These are phyloP conservation scores for Drosophila parthenogenetica DNA, from an alignment of 2,888 invertebrate species.

Conservation along the genomic window DNA sequence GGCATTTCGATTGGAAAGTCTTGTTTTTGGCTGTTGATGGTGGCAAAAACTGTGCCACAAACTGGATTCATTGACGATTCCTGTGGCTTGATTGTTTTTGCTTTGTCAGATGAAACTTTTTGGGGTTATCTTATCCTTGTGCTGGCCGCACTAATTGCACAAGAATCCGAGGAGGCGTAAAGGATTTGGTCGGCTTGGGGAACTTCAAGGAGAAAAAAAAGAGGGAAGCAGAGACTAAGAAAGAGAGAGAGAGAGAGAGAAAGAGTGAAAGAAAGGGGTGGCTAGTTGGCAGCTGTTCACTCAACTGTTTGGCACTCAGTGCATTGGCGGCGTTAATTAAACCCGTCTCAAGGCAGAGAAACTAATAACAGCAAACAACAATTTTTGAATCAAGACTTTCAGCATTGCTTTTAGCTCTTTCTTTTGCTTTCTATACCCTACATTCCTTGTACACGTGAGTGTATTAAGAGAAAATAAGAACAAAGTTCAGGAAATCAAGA, in stretches of 20 bases:
- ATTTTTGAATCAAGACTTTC: constrained; percentile 58
- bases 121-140: constrained; percentile 40
- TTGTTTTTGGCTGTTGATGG: background rate
- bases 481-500: no score
- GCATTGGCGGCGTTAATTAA: constrained; percentile 65
- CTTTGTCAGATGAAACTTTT: constrained; percentile 53
- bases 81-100: constrained; percentile 43
- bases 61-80: constrained; percentile 32
- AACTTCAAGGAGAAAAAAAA: background rate
- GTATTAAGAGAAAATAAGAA: background rate
- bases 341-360: constrained; percentile 59
- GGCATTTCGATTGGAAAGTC: constrained; percentile 9
- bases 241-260: background rate
- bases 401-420: constrained; percentile 18
- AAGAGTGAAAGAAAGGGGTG: background rate
- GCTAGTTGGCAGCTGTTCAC: constrained; percentile 32
- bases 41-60: constrained; percentile 3
- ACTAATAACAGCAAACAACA: constrained; percentile 66
- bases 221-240: background rate
- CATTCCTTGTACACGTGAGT: background rate
- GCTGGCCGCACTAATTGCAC: constrained; percentile 52
- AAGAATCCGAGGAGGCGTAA: constrained; percentile 55
- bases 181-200: constrained; percentile 37
- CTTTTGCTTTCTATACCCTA: constrained; percentile 11
- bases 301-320: constrained; percentile 32